Conservation (phyloP, 2,888 invertebrate species). For the Trileptium ribeirensis region DNA sequence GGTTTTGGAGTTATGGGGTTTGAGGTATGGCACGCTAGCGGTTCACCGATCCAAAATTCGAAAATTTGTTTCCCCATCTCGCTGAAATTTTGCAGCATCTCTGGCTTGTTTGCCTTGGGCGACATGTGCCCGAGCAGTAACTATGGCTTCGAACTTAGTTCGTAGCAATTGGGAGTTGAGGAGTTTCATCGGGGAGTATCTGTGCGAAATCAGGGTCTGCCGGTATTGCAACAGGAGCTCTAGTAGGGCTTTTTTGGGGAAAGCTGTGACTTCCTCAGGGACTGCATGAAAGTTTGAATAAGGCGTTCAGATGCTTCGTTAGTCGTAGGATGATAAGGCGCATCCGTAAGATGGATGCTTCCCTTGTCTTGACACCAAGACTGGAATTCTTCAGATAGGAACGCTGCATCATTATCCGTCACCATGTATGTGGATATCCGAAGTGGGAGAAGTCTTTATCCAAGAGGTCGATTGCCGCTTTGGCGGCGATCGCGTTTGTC, state of each 20-base stretch:
- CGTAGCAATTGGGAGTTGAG: constrained; percentile 14
- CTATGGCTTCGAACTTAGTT: neutral
- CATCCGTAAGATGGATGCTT: constrained; percentile 24
- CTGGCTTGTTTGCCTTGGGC: constrained; percentile 24
- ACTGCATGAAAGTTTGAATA: constrained; percentile 36
- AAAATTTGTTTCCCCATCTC: too few relatives aligned
- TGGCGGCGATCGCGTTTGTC: constrained; percentile 3
- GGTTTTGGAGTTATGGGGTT: too few relatives aligned
- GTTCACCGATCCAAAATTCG: too few relatives aligned
- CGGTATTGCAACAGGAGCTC: constrained; percentile 26
- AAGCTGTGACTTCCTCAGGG: constrained; percentile 25
- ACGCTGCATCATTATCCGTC: constrained; percentile 37
- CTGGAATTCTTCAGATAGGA: constrained; percentile 20
- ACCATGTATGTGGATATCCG: constrained; percentile 39
- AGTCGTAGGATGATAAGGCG: constrained; percentile 38
- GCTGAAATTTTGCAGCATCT: constrained; percentile 4
- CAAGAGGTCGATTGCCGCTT: constrained; percentile 31
- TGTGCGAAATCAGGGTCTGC: constrained; percentile 4
- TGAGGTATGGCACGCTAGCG: too few relatives aligned
- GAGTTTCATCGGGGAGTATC: constrained; percentile 25
- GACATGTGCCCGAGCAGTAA: constrained; percentile 19
- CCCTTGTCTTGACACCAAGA: neutral
- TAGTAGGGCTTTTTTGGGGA: constrained; percentile 26
- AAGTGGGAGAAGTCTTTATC: constrained; percentile 30
- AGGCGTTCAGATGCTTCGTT: constrained; percentile 21